A percentile compares a stretch with the other conserved stretches of the same genome.
Conservation (phyloP, 2,888 invertebrate species). For the Lochmaea capreae region DNA sequence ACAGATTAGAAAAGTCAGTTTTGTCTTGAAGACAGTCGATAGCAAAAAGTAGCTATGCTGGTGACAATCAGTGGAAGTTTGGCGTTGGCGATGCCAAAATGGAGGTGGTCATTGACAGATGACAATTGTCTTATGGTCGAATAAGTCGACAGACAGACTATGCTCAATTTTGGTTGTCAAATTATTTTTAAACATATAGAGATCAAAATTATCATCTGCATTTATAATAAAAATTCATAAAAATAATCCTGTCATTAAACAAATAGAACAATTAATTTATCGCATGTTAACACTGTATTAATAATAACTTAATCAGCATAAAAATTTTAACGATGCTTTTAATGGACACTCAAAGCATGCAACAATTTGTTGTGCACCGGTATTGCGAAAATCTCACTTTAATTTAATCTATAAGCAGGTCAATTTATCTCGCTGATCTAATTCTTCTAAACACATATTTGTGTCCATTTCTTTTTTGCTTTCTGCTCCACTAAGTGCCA, state of each 20-base stretch:
- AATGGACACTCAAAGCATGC: not conserved
- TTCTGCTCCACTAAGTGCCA: slow-evolving; percentile 65
- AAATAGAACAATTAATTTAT: not conserved
- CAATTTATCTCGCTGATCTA: slow-evolving; percentile 51
- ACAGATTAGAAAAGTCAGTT: too few relatives aligned
- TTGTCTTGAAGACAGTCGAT: too few relatives aligned
- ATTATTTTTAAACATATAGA: too few relatives aligned
- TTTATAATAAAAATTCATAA: not conserved
- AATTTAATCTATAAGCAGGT: slow-evolving; percentile 54
- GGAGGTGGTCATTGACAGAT: too few relatives aligned
- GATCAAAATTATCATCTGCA: too few relatives aligned
- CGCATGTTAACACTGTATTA: not conserved
- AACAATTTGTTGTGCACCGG: slow-evolving; percentile 30
- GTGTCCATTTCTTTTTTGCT: slow-evolving; percentile 54
- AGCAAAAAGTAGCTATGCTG: too few relatives aligned
- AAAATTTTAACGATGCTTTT: not conserved
- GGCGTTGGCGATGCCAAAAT: too few relatives aligned
- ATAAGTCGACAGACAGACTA: too few relatives aligned
- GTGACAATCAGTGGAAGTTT: too few relatives aligned
- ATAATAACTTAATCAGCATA: not conserved
- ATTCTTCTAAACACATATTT: slow-evolving; percentile 58
- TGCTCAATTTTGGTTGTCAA: too few relatives aligned
- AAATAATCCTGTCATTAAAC: not conserved
- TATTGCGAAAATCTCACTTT: slow-evolving; percentile 35
- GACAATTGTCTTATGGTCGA: too few relatives aligned